Base-by-base conservation (phyloP, 2,113 vertebrate genomes). In the Nerophis ophidion region DNA sequence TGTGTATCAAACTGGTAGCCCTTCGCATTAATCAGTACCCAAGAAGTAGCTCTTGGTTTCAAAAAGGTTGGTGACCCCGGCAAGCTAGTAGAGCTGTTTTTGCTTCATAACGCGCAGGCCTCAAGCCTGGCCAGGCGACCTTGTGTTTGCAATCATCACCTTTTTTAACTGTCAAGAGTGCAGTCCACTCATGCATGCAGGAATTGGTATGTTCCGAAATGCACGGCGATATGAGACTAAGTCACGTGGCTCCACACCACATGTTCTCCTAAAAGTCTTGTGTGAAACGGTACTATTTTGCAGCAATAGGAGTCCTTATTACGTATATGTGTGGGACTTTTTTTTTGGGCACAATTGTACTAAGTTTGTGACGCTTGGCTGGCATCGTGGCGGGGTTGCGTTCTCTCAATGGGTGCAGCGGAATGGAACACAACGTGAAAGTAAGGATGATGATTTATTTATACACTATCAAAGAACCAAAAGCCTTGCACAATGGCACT, bases 101-200 rank as follows among this genome's bases (percentile, higher is more conserved):
- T 82, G 86, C 89, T 89, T 26, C 26, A 26, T 26, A 26, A 26
- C 82, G 1, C 85, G 84, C 80, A 84, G 88, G 87, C 88, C 76
- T 78, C 79, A 76, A 87, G 90, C 90, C 76, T 83, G 81, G 80
- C 83, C 82, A 80, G 73, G 87, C 80, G 82, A 16, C 85, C 92
- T 90, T 90, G 87, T 89, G 86, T 87, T 88, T 89, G 89, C 91
- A 91, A 88, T 91, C 89, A 91, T 91, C 90, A 88, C 86, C 86
- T 84, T 92, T 92, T 40, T 44, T 9, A 88, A 89, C 87, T 89
- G 82, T 92, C 84, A 90, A 42, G 88, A 89, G 88, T 84, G 65
- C 70, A 72, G 74, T 70, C 72, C 51, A 38, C 62, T 77, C 66
- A 74, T 42, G 59, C 74, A 67, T 42, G 59, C 74, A 67, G 64